These are phyloP conservation scores for Clarias platycephalus DNA, from an alignment of 2,797 vertebrate genomes.

Conservation along the genomic window DNA sequence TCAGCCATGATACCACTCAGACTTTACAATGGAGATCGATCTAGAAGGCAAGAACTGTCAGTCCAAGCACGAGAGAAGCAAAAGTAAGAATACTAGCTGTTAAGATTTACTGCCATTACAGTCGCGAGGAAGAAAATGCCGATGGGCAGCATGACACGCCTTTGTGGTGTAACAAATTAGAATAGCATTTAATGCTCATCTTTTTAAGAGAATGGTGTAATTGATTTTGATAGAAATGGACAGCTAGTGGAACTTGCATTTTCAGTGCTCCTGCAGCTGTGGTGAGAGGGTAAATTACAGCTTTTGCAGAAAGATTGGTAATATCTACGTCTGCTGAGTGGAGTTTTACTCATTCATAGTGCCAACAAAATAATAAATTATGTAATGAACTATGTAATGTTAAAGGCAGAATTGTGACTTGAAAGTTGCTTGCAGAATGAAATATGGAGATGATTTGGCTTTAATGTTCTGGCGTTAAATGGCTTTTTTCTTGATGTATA, in stretches of 20 bases:
- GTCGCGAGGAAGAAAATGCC: not conserved
- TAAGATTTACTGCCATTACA: slow-evolving; percentile 22
- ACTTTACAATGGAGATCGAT: slow-evolving; percentile 64
- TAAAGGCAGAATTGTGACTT: not conserved
- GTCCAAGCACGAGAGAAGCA: slow-evolving; percentile 45
- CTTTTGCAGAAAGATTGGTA: not conserved
- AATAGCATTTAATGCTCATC: slow-evolving; percentile 23
- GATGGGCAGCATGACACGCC: slow-evolving; percentile 18
- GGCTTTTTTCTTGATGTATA: not conserved
- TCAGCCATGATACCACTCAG: slow-evolving; percentile 58
- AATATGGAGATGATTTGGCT: not conserved
- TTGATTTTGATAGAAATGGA: slow-evolving; percentile 18
- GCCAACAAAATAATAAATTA: not conserved
- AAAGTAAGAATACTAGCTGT: slow-evolving; percentile 23
- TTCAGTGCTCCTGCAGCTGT: not conserved
- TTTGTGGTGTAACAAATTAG: slow-evolving; percentile 39
- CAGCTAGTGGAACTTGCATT: slow-evolving; percentile 13
- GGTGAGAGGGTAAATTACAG: not conserved
- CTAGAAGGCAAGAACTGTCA: slow-evolving; percentile 52
- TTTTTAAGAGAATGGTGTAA: slow-evolving; percentile 26
- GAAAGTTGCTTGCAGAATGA: not conserved
- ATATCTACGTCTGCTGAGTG: not conserved
- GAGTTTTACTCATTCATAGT: not conserved
- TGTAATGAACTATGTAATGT: not conserved
- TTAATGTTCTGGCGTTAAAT: not conserved